phyloP scores from a whole-genome alignment of 1,140 invertebrate species.

The Tachypleus tridentatus region DNA sequence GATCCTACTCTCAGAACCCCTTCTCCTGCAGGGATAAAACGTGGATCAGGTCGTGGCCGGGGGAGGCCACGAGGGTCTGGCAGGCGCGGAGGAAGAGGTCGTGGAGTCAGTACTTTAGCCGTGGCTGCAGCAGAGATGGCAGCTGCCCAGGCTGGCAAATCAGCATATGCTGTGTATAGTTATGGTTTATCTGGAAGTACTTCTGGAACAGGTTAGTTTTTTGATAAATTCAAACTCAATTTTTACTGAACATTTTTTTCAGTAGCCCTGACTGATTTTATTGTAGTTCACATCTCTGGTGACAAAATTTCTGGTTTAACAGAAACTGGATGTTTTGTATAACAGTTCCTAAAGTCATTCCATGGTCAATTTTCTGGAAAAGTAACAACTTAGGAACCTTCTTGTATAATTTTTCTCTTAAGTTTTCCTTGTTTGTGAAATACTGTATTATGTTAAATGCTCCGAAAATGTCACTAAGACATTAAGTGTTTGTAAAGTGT shows the following conservation, averaged over 20 bases:
- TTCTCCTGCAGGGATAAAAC: conserved; percentile 29
- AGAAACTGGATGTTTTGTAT: too few species aligned
- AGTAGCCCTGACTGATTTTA: background rate
- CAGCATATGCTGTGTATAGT: conserved; percentile 36
- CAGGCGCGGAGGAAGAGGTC: conserved; percentile 28
- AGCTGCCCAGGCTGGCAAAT: conserved; percentile 37
- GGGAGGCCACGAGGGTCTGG: conserved; percentile 49
- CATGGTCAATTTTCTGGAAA: too few species aligned
- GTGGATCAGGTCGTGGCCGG: conserved; percentile 61
- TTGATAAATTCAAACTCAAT: background rate
- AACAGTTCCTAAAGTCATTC: too few species aligned
- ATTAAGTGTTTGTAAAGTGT: too few species aligned
- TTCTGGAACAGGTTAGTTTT: too few species aligned
- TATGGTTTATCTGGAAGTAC: conserved; percentile 25
- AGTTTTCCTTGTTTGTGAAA: too few species aligned
- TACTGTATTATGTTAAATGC: too few species aligned
- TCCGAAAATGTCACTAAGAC: too few species aligned
- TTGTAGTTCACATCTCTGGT: too few species aligned
- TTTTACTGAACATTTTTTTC: background rate
- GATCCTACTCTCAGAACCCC: background rate
- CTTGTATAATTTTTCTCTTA: too few species aligned
- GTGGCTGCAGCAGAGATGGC: conserved; percentile 38
- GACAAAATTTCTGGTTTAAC: too few species aligned
- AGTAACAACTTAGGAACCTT: too few species aligned
- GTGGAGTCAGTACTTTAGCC: conserved; percentile 31